Percentiles rank a stretch among this genome's conserved stretches.
Evolutionary conservation across 2,113 vertebrate genomes (phyloP).

Genomic region (Aptenodytes patagonicus): DNA sequence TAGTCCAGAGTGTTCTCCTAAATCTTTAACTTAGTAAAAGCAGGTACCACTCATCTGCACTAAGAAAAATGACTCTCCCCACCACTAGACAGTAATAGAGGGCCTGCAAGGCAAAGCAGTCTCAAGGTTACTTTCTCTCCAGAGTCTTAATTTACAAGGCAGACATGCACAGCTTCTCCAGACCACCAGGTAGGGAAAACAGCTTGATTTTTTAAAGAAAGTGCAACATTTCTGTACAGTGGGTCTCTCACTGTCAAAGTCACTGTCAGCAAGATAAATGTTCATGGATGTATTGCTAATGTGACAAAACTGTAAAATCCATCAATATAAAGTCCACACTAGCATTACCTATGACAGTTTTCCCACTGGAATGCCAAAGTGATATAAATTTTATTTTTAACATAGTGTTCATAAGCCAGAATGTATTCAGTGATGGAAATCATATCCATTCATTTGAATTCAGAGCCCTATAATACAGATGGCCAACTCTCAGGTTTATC

Average conservation of each 20-base stretch:
- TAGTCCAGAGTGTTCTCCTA: not conserved
- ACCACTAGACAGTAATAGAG: not conserved
- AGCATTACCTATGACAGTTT: not conserved
- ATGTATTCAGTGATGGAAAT: not conserved
- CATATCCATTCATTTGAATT: not conserved
- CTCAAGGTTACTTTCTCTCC: not conserved
- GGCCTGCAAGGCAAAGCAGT: not conserved
- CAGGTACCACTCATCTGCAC: not conserved
- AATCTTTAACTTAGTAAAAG: not conserved
- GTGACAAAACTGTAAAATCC: constrained; percentile 15
- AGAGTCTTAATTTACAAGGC: not conserved
- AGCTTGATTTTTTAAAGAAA: constrained; percentile 2
- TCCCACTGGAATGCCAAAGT: not conserved
- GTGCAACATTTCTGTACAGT: not conserved
- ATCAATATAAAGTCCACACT: not conserved
- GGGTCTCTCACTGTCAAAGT: not conserved
- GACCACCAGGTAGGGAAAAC: not conserved
- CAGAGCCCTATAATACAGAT: not conserved
- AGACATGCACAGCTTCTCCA: not conserved
- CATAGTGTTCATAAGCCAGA: not conserved
- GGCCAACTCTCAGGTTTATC: not conserved
- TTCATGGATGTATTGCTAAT: not conserved
- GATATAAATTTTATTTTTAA: constrained; percentile 12
- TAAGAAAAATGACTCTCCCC: not conserved
- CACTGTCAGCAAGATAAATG: constrained; percentile 13